These are phyloP conservation scores for Parnassius orleans DNA, from an alignment of 2,888 invertebrate genomes.

Conservation along the genomic window DNA sequence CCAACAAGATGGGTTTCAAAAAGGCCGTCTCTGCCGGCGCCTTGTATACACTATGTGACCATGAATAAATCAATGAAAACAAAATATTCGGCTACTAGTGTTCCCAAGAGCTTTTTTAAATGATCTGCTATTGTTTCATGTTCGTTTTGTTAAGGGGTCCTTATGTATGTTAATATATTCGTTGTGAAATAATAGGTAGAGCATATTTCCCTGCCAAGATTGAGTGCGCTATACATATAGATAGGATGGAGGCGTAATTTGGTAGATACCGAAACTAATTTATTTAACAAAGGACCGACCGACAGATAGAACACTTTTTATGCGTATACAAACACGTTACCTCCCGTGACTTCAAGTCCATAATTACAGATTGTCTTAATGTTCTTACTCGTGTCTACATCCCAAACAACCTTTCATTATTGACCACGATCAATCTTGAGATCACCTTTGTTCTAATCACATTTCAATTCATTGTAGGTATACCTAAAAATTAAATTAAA, in stretches of 20 bases:
- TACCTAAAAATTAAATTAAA: too few relatives aligned
- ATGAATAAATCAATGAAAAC: slow-evolving; percentile 81
- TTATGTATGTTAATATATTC: slow-evolving; percentile 76
- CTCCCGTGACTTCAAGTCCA: slow-evolving; percentile 46
- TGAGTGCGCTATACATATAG: slow-evolving; percentile 69
- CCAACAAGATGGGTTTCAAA: slow-evolving; percentile 67
- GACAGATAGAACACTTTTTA: slow-evolving; percentile 77
- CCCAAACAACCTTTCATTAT: slow-evolving; percentile 17
- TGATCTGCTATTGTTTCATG: slow-evolving; percentile 70
- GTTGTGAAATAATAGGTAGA: slow-evolving; percentile 67
- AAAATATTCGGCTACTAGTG: slow-evolving; percentile 78
- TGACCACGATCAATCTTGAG: slow-evolving; percentile 3
- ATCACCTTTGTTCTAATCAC: neutral
- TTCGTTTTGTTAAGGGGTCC: slow-evolving; percentile 63
- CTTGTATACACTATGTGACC: slow-evolving; percentile 69
- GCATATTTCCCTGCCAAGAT: slow-evolving; percentile 74
- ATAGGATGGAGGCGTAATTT: slow-evolving; percentile 80
- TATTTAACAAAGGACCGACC: slow-evolving; percentile 80
- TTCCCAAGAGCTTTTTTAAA: slow-evolving; percentile 69
- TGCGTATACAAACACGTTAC: slow-evolving; percentile 73
- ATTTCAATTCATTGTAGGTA: too few relatives aligned
- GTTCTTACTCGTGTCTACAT: slow-evolving; percentile 41
- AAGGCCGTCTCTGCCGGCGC: slow-evolving; percentile 69
- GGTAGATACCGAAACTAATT: slow-evolving; percentile 82
- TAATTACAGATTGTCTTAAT: slow-evolving; percentile 57